Conservation (phyloP, 2,113 vertebrate species). For the Furnarius figulus region DNA sequence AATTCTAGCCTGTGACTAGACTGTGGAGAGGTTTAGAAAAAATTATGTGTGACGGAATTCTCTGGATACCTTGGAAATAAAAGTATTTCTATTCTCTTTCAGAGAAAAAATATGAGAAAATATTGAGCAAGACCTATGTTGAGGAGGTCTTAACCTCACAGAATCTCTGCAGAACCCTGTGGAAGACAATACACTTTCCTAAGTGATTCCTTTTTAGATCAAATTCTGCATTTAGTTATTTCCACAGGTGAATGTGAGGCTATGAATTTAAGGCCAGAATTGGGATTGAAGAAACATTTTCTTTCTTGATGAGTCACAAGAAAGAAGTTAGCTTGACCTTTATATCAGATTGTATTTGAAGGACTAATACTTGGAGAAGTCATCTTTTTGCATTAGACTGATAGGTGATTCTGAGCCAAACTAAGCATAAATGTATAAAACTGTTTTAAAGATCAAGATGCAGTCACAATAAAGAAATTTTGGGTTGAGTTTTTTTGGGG, state of each 20-base stretch:
- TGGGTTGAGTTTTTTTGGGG: too few relatives aligned
- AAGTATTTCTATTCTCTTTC: not conserved
- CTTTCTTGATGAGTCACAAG: conserved; percentile 20
- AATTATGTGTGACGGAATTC: not conserved
- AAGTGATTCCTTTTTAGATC: not conserved
- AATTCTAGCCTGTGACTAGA: not conserved
- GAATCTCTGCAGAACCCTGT: not conserved
- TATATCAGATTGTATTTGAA: not conserved
- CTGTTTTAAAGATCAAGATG: not conserved
- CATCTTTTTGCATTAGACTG: not conserved
- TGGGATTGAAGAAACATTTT: not conserved
- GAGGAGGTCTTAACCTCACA: not conserved
- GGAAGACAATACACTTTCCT: not conserved
- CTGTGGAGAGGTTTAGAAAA: not conserved
- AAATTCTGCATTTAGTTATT: not conserved
- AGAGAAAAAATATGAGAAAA: not conserved
- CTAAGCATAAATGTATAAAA: not conserved
- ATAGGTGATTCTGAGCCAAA: not conserved
- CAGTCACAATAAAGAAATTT: not conserved
- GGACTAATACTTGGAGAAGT: not conserved
- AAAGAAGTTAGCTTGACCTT: not conserved
- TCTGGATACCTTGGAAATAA: not conserved
- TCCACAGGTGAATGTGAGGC: not conserved
- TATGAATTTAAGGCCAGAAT: not conserved
- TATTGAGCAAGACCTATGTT: not conserved